Conservation (phyloP, 2,797 vertebrate species). For the Menidia menidia region DNA sequence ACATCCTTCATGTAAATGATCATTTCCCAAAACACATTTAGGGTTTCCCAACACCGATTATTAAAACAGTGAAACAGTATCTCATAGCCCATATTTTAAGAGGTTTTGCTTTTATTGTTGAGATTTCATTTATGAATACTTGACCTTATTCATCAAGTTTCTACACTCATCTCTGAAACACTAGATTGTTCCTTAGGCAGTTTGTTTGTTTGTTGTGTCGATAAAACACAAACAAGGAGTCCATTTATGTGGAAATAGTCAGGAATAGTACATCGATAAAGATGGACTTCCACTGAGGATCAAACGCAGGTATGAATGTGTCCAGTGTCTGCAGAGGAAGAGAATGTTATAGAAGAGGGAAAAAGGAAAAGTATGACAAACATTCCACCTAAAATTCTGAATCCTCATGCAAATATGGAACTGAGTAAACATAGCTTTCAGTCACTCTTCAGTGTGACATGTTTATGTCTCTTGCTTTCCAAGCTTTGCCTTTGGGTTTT, state of each 20-base stretch:
- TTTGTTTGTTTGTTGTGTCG: not conserved
- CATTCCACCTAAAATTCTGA: not conserved
- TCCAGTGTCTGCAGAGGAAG: not conserved
- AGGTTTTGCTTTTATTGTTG: too few relatives aligned
- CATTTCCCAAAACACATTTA: conserved; percentile 32
- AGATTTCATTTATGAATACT: too few relatives aligned
- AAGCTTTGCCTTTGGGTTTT: not conserved
- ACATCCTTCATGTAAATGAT: conserved; percentile 19
- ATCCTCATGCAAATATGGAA: not conserved
- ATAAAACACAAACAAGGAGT: not conserved
- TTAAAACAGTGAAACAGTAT: too few relatives aligned
- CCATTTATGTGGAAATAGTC: too few relatives aligned
- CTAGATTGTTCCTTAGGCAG: not conserved
- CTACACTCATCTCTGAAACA: not conserved
- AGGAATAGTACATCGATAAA: too few relatives aligned
- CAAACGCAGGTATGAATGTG: not conserved
- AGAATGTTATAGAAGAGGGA: not conserved
- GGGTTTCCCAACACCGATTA: too few relatives aligned
- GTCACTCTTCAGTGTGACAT: not conserved
- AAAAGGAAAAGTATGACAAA: not conserved
- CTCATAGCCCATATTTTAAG: too few relatives aligned
- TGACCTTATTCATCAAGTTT: not conserved
- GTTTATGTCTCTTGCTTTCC: too few relatives aligned
- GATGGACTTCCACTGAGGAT: too few relatives aligned
- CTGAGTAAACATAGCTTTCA: not conserved